A percentile compares a stretch with the other conserved stretches of the same genome.
Evolutionary conservation across 2,888 invertebrate genomes (phyloP).

Genomic region (Octodonta nipae): DNA sequence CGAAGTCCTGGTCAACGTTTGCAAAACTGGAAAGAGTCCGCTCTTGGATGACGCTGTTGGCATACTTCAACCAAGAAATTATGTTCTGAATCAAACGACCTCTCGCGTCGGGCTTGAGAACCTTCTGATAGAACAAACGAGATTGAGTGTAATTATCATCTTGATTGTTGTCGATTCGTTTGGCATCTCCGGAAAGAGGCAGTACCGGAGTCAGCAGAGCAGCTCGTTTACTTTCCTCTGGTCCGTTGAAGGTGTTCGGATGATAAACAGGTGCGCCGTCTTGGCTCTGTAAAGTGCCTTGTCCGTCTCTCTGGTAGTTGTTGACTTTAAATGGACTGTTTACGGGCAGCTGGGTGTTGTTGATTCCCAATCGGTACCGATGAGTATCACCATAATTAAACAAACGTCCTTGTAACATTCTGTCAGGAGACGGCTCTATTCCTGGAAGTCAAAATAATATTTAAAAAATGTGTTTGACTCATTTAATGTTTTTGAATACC

Average conservation of each 20-base stretch:
- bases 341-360: conserved; percentile 83
- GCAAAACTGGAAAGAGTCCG: conserved; percentile 51
- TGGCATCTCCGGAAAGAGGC: conserved; percentile 57
- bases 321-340: conserved; percentile 73
- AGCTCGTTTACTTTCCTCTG: conserved; percentile 55
- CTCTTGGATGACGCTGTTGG: conserved; percentile 74
- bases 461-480: too few relatives aligned
- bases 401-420: conserved; percentile 79
- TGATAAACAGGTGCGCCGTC: conserved; percentile 89
- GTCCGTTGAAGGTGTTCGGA: conserved; percentile 91
- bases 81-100: conserved; percentile 69
- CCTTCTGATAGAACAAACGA: conserved; percentile 35
- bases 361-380: conserved; percentile 76
- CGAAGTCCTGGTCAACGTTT: conserved; percentile 70
- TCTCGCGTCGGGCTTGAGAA: conserved; percentile 56
- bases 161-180: conserved; percentile 62
- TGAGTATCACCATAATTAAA: conserved; percentile 89
- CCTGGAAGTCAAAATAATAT: conserved; percentile 39
- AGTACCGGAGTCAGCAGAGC: conserved; percentile 45
- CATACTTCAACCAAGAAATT: conserved; percentile 59
- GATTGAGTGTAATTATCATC: conserved; percentile 88
- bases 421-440: conserved; percentile 84
- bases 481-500: conserved; percentile 14
- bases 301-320: conserved; percentile 84
- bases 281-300: conserved; percentile 52